phyloP scores from a whole-genome alignment of 2,797 vertebrate species.

The Psittacula derbiana region DNA sequence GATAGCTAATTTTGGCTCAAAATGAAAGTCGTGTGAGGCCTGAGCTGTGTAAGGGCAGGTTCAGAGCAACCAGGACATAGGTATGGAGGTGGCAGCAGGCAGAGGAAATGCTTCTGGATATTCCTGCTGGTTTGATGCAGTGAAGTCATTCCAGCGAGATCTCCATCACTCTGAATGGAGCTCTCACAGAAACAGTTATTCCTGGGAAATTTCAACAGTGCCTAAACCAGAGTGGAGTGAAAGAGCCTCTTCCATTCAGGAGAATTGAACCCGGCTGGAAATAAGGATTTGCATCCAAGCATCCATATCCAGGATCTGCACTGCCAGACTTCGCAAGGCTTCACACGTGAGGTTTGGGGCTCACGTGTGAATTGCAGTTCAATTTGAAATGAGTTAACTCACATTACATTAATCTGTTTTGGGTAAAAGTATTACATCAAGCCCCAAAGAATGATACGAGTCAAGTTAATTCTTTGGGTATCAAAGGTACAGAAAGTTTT shows the following conservation, averaged over 20 bases:
- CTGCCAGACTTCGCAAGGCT: not conserved
- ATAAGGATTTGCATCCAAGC: not conserved
- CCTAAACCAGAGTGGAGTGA: not conserved
- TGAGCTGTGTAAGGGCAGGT: not conserved
- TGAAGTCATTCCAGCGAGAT: not conserved
- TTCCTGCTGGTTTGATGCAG: not conserved
- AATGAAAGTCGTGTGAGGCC: not conserved
- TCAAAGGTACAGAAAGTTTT: not conserved
- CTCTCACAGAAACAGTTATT: not conserved
- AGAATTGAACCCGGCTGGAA: not conserved
- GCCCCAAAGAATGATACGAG: accelerated
- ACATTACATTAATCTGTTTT: not conserved
- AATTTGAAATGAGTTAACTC: not conserved
- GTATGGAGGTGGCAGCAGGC: not conserved
- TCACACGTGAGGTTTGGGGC: not conserved
- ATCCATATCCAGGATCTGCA: not conserved
- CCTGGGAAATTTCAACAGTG: not conserved
- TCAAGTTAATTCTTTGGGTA: not conserved
- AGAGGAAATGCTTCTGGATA: not conserved
- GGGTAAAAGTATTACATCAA: not conserved
- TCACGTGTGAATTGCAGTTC: not conserved
- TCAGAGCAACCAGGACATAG: not conserved
- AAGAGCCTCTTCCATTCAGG: not conserved
- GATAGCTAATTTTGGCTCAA: not conserved
- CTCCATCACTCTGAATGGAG: not conserved